Base-by-base conservation (phyloP, 2,888 invertebrate species). In the Mythimna lalbum region DNA sequence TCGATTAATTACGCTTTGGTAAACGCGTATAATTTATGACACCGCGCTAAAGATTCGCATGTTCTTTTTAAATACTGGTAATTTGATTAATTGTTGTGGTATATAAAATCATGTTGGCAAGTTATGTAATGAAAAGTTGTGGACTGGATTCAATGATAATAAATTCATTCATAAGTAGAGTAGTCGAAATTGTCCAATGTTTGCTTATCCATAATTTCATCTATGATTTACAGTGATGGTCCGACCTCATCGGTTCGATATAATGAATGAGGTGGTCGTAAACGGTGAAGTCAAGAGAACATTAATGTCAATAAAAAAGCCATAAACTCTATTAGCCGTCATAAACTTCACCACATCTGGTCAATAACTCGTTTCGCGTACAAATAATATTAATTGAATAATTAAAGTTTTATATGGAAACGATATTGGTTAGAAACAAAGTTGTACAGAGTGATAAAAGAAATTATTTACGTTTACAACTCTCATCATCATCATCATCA, bases 301-400 rank as follows among this genome's bases (percentile, higher is more conserved):
- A 96, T 95, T 95, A 95, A 94, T 93, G 95, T 95, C 95, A 96
- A 96, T 96, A 95, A 95, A 96, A 95, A 94, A 93, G 90, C 94
- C 91, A 95, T 96, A 95, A 95, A 95, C 90, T 93, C 95, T 95
- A 96, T 95, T 95, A 95, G 93, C 90, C 90, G 88, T 93, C 95
- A 95, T 95, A 95, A 95, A 94, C 91, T 92, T 93, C 93, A 93
- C 94, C 94, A 89, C 95, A 94, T 94, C 95, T 95, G 95, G 88
- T 87, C 93, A 92, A 93, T 93, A 93, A 92, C 92, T 93, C 89
- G 94, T 93, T 95, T 91, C 89, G 90, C 91, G 90, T 91, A 93
- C 92, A 92, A 94, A 93, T 90, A 93, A 82, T 91, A 89, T 88
- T 93, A 93, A 93, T 93, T 91, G 91, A 93, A 90, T 90, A 89